Evolutionary conservation across 37 sponge, comb jelly and placozoan species (phyloP).

Genomic region (Geodia barretti): DNA sequence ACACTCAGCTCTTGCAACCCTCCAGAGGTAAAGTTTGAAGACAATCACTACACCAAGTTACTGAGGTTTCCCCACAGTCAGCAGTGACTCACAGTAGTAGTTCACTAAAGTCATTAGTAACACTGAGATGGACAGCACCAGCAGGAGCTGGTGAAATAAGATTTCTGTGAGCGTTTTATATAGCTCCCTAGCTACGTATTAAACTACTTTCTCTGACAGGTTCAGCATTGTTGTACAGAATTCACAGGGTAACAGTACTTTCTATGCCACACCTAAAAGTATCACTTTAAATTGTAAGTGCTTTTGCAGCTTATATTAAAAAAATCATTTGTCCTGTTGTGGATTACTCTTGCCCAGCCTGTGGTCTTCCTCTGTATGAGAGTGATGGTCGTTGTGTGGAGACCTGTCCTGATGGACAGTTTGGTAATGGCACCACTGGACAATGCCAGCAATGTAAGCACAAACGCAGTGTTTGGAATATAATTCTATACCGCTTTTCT

Average conservation of each 20-base stretch:
- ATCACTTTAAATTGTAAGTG: not conserved
- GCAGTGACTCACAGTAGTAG: not conserved
- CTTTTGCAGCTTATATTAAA: not conserved
- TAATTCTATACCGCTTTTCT: not conserved
- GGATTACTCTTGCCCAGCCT: not conserved
- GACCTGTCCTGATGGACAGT: not conserved
- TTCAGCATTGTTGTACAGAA: not conserved
- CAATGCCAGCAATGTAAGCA: not conserved
- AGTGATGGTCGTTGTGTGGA: conserved; percentile 4
- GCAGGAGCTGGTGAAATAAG: not conserved
- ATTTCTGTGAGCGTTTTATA: not conserved
- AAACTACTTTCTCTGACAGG: too few relatives aligned
- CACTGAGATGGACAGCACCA: not conserved
- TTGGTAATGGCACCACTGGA: conserved; percentile 3
- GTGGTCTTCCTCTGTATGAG: conserved; percentile 5
- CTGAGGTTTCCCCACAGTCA: too few relatives aligned
- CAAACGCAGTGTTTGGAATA: not conserved
- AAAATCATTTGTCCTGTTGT: too few relatives aligned
- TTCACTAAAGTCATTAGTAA: not conserved
- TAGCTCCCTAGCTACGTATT: too few relatives aligned
- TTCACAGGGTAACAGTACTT: not conserved
- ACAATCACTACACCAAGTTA: too few relatives aligned
- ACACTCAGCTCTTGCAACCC: not conserved
- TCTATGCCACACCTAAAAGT: not conserved
- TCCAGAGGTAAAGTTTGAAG: not conserved